These are phyloP conservation scores for Phenganax marumi DNA, from an alignment of 92 coral and sea anemone genomes.

Conservation along the genomic window DNA sequence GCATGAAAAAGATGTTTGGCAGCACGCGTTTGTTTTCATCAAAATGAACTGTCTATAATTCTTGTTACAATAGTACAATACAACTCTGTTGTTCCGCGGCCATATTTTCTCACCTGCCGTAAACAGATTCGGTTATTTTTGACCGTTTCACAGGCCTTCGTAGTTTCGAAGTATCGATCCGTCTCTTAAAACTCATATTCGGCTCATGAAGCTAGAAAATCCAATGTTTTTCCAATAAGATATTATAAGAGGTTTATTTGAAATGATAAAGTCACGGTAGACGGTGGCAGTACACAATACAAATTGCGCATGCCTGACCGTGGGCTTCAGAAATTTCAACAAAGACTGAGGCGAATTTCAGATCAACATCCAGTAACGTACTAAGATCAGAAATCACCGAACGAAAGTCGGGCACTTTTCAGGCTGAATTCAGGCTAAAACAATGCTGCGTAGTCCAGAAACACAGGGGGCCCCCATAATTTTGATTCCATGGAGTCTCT, in stretches of 20 bases:
- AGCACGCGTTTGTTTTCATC: background rate
- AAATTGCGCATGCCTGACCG: constrained; percentile 30
- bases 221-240: constrained; percentile 30
- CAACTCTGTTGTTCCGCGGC: constrained; percentile 18
- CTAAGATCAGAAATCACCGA: background rate
- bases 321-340: background rate
- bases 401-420: background rate
- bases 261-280: constrained; percentile 7
- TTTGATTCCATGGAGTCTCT: too few relatives aligned
- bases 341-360: background rate
- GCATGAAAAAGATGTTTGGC: too few relatives aligned
- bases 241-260: background rate
- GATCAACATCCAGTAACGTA: background rate
- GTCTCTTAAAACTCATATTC: constrained; percentile 76
- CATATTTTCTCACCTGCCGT: constrained; percentile 85
- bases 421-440: background rate
- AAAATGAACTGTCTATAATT: constrained; percentile 1
- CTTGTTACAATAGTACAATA: constrained; percentile 10
- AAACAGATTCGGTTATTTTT: constrained; percentile 98
- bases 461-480: too few relatives aligned
- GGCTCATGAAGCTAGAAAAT: constrained; percentile 56
- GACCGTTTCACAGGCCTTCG: constrained; percentile 97
- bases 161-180: constrained; percentile 97
- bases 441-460: too few relatives aligned
- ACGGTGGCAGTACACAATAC: background rate